phyloP scores from a whole-genome alignment of 2,113 vertebrate species.

The Oriolus oriolus region DNA sequence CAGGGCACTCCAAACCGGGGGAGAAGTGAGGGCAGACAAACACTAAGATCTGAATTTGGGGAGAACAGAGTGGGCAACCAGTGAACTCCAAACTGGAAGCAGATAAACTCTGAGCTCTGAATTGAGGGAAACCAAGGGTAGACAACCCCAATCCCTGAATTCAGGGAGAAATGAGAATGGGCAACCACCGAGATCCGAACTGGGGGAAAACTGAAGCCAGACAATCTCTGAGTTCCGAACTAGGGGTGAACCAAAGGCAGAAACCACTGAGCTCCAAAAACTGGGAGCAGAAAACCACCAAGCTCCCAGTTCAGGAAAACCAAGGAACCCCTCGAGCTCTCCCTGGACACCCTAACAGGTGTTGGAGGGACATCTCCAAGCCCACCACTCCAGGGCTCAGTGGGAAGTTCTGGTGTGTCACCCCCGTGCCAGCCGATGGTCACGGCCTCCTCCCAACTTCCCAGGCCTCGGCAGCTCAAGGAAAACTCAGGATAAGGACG shows the following conservation, averaged over 20 bases:
- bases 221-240: not conserved
- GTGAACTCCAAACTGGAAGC: not conserved
- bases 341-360: rapidly evolving
- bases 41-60: not conserved
- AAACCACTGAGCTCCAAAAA: not conserved
- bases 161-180: not conserved
- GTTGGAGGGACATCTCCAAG: not conserved
- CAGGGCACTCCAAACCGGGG: rapidly evolving
- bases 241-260: not conserved
- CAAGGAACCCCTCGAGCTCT: not conserved
- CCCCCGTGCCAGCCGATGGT: rapidly evolving
- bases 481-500: not conserved
- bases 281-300: not conserved
- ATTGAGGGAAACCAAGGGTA: not conserved
- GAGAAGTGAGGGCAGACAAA: not conserved
- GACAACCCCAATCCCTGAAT: not conserved
- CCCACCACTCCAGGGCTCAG: not conserved
- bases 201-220: rapidly evolving
- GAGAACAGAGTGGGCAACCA: rapidly evolving
- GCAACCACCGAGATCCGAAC: rapidly evolving
- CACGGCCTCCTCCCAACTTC: not conserved
- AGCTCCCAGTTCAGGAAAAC: not conserved
- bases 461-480: not conserved
- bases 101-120: not conserved
- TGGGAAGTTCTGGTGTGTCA: not conserved